Percentiles rank a stretch among this genome's conserved stretches.
These are phyloP conservation scores for Galleria mellonella DNA, from an alignment of 1,140 invertebrate genomes.

Conservation along the genomic window DNA sequence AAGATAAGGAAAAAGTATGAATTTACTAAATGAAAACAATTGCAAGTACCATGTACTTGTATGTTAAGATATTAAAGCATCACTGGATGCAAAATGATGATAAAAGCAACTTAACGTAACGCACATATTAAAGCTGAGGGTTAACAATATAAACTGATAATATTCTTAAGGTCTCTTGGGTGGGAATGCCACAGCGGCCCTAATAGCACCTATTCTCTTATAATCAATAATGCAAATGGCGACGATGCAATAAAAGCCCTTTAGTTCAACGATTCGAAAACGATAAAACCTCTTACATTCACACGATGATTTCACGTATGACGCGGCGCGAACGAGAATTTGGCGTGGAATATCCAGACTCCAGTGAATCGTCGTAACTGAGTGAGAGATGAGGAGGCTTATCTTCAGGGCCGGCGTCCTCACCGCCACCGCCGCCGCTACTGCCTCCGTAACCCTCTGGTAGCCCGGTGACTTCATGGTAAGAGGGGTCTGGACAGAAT, in stretches of 20 bases:
- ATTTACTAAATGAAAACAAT: no score
- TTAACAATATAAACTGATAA: constrained; percentile 1
- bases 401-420: constrained; percentile 80
- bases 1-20: no score
- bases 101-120: no score
- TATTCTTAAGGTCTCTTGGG: neutral
- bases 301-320: constrained; percentile 96
- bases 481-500: constrained; percentile 85
- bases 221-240: neutral
- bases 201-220: neutral
- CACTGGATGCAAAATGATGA: no score
- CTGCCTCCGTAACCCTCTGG: constrained; percentile 88
- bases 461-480: constrained; percentile 93
- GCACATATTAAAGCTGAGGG: no score
- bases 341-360: constrained; percentile 94
- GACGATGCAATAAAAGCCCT: neutral
- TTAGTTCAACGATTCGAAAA: neutral
- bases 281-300: constrained; percentile 46
- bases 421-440: constrained; percentile 63
- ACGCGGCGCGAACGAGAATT: constrained; percentile 92
- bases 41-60: no score
- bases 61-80: no score
- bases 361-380: constrained; percentile 92
- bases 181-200: no score
- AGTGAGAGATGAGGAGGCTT: constrained; percentile 89